phyloP scores from a whole-genome alignment of 2,888 invertebrate genomes.

The Thecophora atra region DNA sequence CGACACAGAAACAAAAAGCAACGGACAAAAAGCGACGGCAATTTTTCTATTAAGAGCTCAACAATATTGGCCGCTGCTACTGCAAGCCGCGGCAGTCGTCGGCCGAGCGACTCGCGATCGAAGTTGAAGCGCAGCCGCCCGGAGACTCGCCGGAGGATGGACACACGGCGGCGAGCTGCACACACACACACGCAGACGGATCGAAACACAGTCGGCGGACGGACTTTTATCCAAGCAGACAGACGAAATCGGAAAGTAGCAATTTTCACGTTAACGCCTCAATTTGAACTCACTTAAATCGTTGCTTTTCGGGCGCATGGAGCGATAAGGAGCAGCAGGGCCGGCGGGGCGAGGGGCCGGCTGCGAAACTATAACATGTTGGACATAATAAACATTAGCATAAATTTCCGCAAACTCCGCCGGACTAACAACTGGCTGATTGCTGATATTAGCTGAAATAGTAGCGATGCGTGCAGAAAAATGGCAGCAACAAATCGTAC shows the following conservation, averaged over 20 bases:
- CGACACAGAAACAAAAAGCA: background rate
- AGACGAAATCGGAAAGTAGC: slow-evolving; percentile 25
- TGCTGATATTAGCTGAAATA: slow-evolving; percentile 32
- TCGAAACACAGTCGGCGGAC: no score
- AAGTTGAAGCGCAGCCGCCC: slow-evolving; percentile 18
- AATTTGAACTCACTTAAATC: slow-evolving; percentile 19
- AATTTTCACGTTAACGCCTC: slow-evolving; percentile 39
- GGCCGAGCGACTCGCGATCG: slow-evolving; percentile 3
- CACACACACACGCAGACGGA: background rate
- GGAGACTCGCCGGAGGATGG: background rate
- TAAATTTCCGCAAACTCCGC: slow-evolving; percentile 51
- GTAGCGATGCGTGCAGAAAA: slow-evolving; percentile 27
- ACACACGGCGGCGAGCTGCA: background rate
- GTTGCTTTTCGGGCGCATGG: slow-evolving; percentile 18
- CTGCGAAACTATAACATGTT: slow-evolving; percentile 61
- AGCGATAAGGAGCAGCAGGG: slow-evolving; percentile 1
- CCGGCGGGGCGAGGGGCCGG: background rate
- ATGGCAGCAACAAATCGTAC: slow-evolving; percentile 37
- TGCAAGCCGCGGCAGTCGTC: slow-evolving; percentile 16
- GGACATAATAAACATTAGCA: slow-evolving; percentile 62
- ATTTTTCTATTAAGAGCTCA: slow-evolving; percentile 34
- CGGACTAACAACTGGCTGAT: slow-evolving; percentile 29
- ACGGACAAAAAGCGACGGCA: background rate
- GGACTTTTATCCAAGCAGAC: no score
- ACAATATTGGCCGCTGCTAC: slow-evolving; percentile 27